Percentiles rank a stretch among this genome's conserved stretches.
Evolutionary conservation across 2,113 vertebrate genomes (phyloP).

Genomic region (Sylvia atricapilla): DNA sequence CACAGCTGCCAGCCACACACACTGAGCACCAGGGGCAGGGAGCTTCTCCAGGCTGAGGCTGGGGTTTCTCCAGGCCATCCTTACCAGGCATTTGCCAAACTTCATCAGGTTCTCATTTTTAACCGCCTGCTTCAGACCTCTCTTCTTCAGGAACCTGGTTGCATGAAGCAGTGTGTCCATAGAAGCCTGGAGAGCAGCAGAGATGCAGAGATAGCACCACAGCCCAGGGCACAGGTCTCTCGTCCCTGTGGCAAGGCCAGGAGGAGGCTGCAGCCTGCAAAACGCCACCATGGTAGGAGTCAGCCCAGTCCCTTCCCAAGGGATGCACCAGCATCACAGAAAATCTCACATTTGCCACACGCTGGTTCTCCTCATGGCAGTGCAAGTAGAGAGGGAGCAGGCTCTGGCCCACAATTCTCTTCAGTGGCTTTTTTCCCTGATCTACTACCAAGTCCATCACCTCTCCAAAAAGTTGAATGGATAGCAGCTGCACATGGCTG

Average conservation of each 20-base stretch:
- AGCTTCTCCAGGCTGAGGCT: neutral
- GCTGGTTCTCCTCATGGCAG: neutral
- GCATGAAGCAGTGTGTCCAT: accelerated
- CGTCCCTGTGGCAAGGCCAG: neutral
- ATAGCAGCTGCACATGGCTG: neutral
- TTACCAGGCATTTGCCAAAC: neutral
- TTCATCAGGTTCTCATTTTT: neutral
- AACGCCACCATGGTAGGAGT: accelerated
- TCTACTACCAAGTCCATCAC: neutral
- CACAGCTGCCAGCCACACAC: neutral
- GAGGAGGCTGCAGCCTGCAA: accelerated
- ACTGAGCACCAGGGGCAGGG: neutral
- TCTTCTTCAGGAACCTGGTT: accelerated
- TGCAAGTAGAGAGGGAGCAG: neutral
- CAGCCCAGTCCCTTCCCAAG: no score
- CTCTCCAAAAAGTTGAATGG: neutral
- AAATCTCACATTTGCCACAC: neutral
- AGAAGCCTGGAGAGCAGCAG: neutral
- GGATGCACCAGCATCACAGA: accelerated
- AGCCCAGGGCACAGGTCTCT: no score
- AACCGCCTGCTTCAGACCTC: accelerated
- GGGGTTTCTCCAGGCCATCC: neutral
- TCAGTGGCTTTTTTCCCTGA: accelerated
- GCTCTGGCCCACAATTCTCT: accelerated
- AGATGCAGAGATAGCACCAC: accelerated